A percentile compares a stretch with the other conserved stretches of the same genome.
Evolutionary conservation across 2,113 vertebrate genomes (phyloP).

Genomic region (Grammomys dolichurus): DNA sequence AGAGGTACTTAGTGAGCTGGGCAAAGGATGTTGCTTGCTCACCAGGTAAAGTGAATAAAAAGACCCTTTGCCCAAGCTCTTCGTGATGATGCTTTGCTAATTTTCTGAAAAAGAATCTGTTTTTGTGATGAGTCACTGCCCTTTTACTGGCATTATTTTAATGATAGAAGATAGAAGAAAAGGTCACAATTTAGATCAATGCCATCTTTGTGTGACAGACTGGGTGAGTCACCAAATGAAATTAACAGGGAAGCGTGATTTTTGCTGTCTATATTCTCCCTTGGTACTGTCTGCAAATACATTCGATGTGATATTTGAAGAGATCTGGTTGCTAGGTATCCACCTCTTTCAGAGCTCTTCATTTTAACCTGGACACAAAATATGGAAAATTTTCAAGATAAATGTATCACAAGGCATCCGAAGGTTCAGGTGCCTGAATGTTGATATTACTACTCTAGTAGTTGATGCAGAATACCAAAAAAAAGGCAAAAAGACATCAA

Average conservation of each 20-base stretch:
- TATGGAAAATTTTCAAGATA: conserved; percentile 65
- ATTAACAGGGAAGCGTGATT: conserved; percentile 63
- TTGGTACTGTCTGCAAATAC: conserved; percentile 12
- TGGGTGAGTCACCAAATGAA: conserved; percentile 78
- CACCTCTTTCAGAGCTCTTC: conserved; percentile 53
- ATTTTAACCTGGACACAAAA: conserved; percentile 55
- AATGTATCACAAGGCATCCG: conserved; percentile 25
- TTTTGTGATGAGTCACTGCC: conserved; percentile 72
- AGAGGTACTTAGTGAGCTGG: conserved; percentile 70
- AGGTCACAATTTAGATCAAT: conserved; percentile 78
- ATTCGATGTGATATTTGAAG: conserved; percentile 52
- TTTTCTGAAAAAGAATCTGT: conserved; percentile 74
- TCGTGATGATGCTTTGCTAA: conserved; percentile 61
- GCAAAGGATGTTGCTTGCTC: conserved; percentile 50
- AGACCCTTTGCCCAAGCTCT: conserved; percentile 63
- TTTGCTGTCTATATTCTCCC: conserved; percentile 65
- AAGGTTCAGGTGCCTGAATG: neutral
- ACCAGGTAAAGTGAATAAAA: conserved; percentile 75
- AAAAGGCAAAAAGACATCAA: neutral
- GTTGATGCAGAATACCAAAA: conserved; percentile 32
- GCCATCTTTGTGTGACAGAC: conserved; percentile 71
- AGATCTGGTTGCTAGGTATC: conserved; percentile 71
- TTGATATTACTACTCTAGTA: neutral
- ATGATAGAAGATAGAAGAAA: conserved; percentile 77
- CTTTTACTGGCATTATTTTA: conserved; percentile 75